Evolutionary conservation across 2,888 invertebrate species (phyloP), one percentile per base, ranked within the genome.

Genomic region (Pecten maximus): DNA sequence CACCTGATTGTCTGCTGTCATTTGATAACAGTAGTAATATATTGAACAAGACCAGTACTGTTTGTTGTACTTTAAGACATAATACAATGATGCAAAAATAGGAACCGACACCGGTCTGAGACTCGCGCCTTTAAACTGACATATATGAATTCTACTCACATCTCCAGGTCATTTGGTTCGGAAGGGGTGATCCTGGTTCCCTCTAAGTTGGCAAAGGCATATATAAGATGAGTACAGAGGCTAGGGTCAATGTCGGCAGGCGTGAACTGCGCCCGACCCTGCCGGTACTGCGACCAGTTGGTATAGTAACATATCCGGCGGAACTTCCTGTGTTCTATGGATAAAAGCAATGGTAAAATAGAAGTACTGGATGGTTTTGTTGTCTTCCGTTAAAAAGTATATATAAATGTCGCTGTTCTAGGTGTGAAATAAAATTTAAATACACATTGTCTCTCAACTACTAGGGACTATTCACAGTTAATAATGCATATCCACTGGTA

Each of bases 251-350:
- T 89, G 44, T 92, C 74, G 2, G 88, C 88, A 10, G 91, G 91
- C 2, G 91, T 91, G 74, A 91, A 92, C 74, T 88, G 89, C 19
- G 91, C 91, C 4, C 40, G 40, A n/a, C 60, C 60, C 35, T 92
- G 88, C n/a, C 91, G 87, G 39, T 92, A 92, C 86, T 92, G 91
- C 10, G 91, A 89, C 91, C 91, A 92, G 87, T 92, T 92, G 0
- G 91, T 92, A 50, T 89, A 92, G 40, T 92, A 92, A 44, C 91
- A 92, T 48, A 92, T 88, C 40, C 91, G 23, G 87, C 91, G 40
- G 28, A 89, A 88, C 40, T 74, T 90, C 88, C 50, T 90, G 60
- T 86, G 87, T 50, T 89, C 91, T 92, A 39, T 23, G 28, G 87
- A 88, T 15, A 6, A 40, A 35, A 35, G 23, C n/a, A 89, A 44